Evolutionary conservation across 2,797 vertebrate genomes (phyloP).

Genomic region (Notamacropus eugenii): DNA sequence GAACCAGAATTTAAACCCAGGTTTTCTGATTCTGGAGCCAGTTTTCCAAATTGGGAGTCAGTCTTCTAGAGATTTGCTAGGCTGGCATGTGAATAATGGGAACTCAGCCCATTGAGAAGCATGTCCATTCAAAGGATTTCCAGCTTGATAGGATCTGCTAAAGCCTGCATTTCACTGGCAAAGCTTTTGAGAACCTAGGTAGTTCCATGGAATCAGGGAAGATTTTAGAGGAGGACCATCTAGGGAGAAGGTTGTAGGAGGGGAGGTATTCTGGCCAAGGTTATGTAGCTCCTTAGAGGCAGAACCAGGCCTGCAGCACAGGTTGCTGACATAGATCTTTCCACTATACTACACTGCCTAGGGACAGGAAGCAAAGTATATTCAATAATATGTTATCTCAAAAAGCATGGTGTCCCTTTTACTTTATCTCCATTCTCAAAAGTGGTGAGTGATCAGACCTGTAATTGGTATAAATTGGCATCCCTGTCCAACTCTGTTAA

Average conservation of each 20-base stretch:
- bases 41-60: not conserved
- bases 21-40: not conserved
- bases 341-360: not conserved
- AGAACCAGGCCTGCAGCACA: not conserved
- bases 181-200: not conserved
- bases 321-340: not conserved
- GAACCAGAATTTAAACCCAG: not conserved
- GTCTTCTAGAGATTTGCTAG: not conserved
- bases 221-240: not conserved
- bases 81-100: not conserved
- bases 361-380: not conserved
- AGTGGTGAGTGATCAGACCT: not conserved
- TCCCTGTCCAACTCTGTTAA: conserved; percentile 9
- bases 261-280: conserved; percentile 15
- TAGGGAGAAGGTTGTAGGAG: not conserved
- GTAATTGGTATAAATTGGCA: not conserved
- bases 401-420: not conserved
- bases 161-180: not conserved
- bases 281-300: not conserved
- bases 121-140: not conserved
- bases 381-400: not conserved
- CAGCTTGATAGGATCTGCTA: not conserved
- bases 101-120: not conserved
- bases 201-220: not conserved
- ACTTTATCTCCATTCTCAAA: not conserved